Base-by-base conservation (phyloP, 2,113 vertebrate genomes). In the Rhadina sibilatrix region DNA sequence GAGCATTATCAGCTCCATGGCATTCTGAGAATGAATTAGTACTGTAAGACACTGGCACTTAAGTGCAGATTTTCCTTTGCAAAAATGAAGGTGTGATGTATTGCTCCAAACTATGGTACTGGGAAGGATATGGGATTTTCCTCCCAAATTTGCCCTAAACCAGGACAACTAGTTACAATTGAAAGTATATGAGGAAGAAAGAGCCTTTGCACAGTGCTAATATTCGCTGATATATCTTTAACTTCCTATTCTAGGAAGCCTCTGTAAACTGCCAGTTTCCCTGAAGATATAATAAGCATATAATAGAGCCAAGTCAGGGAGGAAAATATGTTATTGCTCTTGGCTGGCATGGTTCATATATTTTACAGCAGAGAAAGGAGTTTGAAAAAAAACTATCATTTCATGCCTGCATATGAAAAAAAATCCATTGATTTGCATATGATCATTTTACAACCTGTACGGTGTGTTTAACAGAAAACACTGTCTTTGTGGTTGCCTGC, bases 141-240 rank as follows among this genome's bases (percentile, higher is more conserved):
- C 46, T 47, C 46, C 46, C 46, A 22, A 47, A 22, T 47, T 47
- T 47, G 46, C 46, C 46, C 46, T 22, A 47, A 47, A 47, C 21
- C 20, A 47, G 46, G 20, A 47, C 46, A 47, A 37, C 4, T 53
- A 25, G 27, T 44, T 78, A 46, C n/a, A 54, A 11, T 0, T 44
- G 27, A 30, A 87, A 68, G 13, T 49, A 49, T 16, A 3, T 52
- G 28, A 89, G 16, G 44, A 84, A 87, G 35, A 79, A 71, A 75
- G 5, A 5, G 3, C 22, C 16, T 40, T 82, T 1, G 0, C 0
- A 0, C 12, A 2, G 1, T 31, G 12, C 11, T 93, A 63, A 30
- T 87, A 89, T 84, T 68, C 90, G 76, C 53, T 90, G 70, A 72
- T 76, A 38, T 25, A 40, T 37, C 8, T 85, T 84, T 79, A 72